A percentile compares a stretch with the other conserved stretches of the same genome.
Conservation (phyloP, 1,140 invertebrate genomes). For the Coelopa frigida region DNA sequence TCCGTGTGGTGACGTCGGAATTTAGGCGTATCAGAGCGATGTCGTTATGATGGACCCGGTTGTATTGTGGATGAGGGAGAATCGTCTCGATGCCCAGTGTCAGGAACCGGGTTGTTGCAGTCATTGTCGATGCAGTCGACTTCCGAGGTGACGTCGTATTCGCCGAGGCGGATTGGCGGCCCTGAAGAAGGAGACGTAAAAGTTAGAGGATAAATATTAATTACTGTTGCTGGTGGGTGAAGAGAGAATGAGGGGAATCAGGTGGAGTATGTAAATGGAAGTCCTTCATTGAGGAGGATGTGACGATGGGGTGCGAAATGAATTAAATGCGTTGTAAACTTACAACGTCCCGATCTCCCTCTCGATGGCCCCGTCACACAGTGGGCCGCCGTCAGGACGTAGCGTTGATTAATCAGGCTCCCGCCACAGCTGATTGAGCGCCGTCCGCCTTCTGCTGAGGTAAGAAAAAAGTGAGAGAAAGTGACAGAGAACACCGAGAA, state of each 20-base stretch:
- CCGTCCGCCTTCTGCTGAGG: slow-evolving; percentile 26
- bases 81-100: slow-evolving; percentile 36
- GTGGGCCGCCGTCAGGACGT: slow-evolving; percentile 73
- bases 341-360: slow-evolving; percentile 28
- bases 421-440: slow-evolving; percentile 51
- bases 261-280: no score
- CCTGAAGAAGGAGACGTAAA: slow-evolving; percentile 48
- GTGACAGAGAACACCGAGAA: no score
- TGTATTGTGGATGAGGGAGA: slow-evolving; percentile 42
- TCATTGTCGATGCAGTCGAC: slow-evolving; percentile 48
- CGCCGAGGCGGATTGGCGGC: slow-evolving; percentile 52
- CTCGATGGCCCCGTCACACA: slow-evolving; percentile 60
- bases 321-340: no score
- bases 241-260: no score
- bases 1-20: slow-evolving; percentile 62
- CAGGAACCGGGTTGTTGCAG: slow-evolving; percentile 37
- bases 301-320: no score
- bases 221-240: no score
- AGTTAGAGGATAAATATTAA: no score
- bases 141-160: slow-evolving; percentile 51
- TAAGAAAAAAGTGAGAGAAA: no score
- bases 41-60: slow-evolving; percentile 50
- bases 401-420: slow-evolving; percentile 51
- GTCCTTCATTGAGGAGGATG: no score
- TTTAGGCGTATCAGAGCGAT: slow-evolving; percentile 70